A percentile compares a stretch with the other conserved stretches of the same genome.
Evolutionary conservation across 2,113 vertebrate genomes (phyloP).

Genomic region (Sebastes fasciatus): DNA sequence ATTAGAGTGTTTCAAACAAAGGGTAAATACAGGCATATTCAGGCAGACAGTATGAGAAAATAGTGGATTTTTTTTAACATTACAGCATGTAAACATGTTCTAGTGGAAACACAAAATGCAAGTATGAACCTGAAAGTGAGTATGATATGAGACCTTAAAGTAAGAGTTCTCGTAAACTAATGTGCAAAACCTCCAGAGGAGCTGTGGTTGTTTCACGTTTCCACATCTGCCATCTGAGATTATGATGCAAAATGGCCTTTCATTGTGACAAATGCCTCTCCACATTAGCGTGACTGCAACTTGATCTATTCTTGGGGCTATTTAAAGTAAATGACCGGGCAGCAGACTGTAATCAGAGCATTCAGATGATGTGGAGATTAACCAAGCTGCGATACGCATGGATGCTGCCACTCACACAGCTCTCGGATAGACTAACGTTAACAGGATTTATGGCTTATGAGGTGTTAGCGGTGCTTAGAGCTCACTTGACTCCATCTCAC

Average conservation of each 20-base stretch:
- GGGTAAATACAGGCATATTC: too few relatives aligned
- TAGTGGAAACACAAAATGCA: too few relatives aligned
- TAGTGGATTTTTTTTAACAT: too few relatives aligned
- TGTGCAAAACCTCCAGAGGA: slow-evolving; percentile 24
- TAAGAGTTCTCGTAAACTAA: slow-evolving; percentile 11
- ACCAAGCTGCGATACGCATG: neutral
- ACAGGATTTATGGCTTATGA: slow-evolving; percentile 70
- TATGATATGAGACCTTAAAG: neutral
- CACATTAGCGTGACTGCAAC: slow-evolving; percentile 23
- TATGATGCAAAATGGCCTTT: slow-evolving; percentile 33
- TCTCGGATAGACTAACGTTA: slow-evolving; percentile 41
- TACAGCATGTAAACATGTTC: too few relatives aligned
- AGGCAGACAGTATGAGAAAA: too few relatives aligned
- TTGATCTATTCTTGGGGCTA: slow-evolving; percentile 31
- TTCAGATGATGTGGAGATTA: slow-evolving; percentile 35
- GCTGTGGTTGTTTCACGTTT: slow-evolving; percentile 36
- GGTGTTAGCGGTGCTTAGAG: slow-evolving; percentile 38
- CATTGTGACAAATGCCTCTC: slow-evolving; percentile 6
- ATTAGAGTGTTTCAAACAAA: too few relatives aligned
- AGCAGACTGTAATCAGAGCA: slow-evolving; percentile 26
- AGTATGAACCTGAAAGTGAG: too few relatives aligned
- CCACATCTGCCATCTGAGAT: slow-evolving; percentile 41
- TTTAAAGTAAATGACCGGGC: slow-evolving; percentile 33
- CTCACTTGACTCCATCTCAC: slow-evolving; percentile 23
- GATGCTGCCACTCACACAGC: slow-evolving; percentile 34